phyloP scores from a whole-genome alignment of 2,888 invertebrate genomes.

The Lottia scabra region DNA sequence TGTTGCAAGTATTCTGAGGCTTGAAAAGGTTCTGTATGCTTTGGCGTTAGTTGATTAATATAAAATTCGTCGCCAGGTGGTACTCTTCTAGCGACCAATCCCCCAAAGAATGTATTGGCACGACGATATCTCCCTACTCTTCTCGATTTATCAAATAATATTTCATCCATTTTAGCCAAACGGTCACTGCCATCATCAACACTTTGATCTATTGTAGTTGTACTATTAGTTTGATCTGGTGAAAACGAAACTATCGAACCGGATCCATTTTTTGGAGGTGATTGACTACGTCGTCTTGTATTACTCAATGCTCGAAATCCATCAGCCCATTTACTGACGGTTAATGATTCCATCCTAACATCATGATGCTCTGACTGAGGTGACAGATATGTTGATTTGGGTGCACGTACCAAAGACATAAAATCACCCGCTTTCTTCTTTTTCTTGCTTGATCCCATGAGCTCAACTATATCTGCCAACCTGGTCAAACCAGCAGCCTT shows the following conservation, averaged over 20 bases:
- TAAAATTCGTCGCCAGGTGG: slow-evolving; percentile 13
- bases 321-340: neutral
- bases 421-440: neutral
- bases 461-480: neutral
- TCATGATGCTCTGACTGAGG: neutral
- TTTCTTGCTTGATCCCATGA: neutral
- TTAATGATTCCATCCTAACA: neutral
- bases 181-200: neutral
- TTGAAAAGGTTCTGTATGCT: neutral
- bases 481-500: neutral
- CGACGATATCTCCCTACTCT: neutral
- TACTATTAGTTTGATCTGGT: no score
- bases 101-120: neutral
- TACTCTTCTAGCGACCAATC: neutral
- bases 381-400: neutral
- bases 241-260: neutral
- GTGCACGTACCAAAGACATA: neutral
- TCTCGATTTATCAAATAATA: neutral
- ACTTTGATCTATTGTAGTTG: neutral
- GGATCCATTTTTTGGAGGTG: neutral
- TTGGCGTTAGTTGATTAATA: neutral
- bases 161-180: neutral
- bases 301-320: neutral
- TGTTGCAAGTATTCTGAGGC: neutral
- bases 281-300: neutral